Evolutionary conservation across 2,888 invertebrate species (phyloP).

Genomic region (Eupithecia subfuscata): DNA sequence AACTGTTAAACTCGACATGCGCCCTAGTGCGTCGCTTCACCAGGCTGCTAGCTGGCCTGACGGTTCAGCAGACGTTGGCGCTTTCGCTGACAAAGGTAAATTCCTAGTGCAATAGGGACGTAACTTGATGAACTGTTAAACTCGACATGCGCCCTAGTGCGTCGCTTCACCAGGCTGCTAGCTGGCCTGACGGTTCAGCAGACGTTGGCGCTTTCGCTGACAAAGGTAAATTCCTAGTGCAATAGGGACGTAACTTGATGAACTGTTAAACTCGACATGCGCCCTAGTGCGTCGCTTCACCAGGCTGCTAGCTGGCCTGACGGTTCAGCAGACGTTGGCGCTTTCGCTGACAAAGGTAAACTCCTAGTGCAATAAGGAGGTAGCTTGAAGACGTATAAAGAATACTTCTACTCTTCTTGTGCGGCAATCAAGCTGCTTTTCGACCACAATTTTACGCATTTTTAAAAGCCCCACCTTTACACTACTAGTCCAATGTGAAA

Average conservation of each 20-base stretch:
- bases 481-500: not conserved
- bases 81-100: slow-evolving; percentile 91
- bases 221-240: slow-evolving; percentile 82
- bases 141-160: slow-evolving; percentile 94
- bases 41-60: slow-evolving; percentile 92
- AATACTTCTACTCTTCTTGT: not conserved
- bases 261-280: slow-evolving; percentile 84
- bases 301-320: slow-evolving; percentile 92
- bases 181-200: slow-evolving; percentile 95
- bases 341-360: slow-evolving; percentile 91
- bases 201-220: slow-evolving; percentile 91
- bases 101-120: not conserved
- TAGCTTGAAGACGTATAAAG: not conserved
- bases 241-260: not conserved
- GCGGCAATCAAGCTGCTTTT: not conserved
- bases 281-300: slow-evolving; percentile 95
- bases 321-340: slow-evolving; percentile 93
- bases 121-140: not conserved
- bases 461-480: not conserved
- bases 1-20: slow-evolving; percentile 84
- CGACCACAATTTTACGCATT: not conserved
- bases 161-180: slow-evolving; percentile 92
- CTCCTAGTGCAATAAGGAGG: not conserved
- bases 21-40: slow-evolving; percentile 95
- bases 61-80: slow-evolving; percentile 93